Percentiles rank a stretch among this genome's conserved stretches.
Conservation (phyloP, 2,113 vertebrate species). For the Catagonus wagneri region DNA sequence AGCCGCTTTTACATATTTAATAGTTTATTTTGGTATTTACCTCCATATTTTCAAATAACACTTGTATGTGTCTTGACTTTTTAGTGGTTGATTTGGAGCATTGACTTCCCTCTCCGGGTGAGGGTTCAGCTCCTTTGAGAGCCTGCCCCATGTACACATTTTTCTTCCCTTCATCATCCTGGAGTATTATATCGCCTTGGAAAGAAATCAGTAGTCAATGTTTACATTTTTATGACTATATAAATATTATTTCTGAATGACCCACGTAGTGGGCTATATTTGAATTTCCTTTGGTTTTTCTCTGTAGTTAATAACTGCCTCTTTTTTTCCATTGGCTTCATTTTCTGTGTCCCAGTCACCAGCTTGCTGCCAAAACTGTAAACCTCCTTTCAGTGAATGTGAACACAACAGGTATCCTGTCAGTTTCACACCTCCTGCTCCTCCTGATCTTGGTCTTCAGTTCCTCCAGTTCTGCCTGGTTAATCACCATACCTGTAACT, state of each 20-base stretch:
- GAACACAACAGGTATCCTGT: not conserved
- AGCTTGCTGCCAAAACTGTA: not conserved
- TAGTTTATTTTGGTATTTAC: not conserved
- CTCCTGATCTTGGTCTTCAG: not conserved
- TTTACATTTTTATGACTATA: conserved; percentile 18
- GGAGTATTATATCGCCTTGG: not conserved
- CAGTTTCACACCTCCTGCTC: not conserved
- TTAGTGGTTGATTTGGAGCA: not conserved
- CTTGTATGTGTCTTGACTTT: not conserved
- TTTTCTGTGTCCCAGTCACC: not conserved
- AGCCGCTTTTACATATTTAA: not conserved
- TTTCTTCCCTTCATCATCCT: not conserved
- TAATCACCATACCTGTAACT: not conserved
- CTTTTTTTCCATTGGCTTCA: not conserved
- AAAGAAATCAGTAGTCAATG: not conserved
- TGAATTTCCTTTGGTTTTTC: conserved; percentile 39
- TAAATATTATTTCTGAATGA: conserved; percentile 51
- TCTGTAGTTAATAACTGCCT: conserved; percentile 50
- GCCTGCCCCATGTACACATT: accelerated
- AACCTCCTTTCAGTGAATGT: not conserved
- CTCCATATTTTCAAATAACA: not conserved
- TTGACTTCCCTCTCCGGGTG: not conserved
- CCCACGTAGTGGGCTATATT: not conserved
- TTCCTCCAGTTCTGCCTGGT: not conserved
- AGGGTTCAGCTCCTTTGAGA: not conserved